A percentile compares a stretch with the other conserved stretches of the same genome.
Conservation (phyloP, 92 coral and sea anemone genomes). For the Palythoa grandiflora region DNA sequence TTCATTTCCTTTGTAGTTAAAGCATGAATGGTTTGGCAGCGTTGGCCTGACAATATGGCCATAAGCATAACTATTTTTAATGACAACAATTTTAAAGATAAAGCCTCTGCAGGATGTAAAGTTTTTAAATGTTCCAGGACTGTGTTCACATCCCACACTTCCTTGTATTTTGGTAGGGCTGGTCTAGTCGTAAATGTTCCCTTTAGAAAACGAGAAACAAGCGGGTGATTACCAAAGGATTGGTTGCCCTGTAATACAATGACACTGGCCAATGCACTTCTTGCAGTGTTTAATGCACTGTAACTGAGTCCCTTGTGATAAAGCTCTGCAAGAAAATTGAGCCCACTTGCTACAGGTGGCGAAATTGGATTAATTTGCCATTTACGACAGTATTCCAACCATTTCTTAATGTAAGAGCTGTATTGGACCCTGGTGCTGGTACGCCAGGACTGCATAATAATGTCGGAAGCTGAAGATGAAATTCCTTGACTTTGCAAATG, state of each 20-base stretch:
- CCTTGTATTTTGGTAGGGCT: too few species aligned
- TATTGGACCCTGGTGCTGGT: not conserved
- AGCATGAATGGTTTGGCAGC: constrained; percentile 9
- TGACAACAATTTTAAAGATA: constrained; percentile 14
- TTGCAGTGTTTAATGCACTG: constrained; percentile 3
- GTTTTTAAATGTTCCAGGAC: constrained; percentile 10
- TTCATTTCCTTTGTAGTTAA: constrained; percentile 8
- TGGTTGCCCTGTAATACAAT: too few species aligned
- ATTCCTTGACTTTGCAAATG: constrained; percentile 41
- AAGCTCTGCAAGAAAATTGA: constrained; percentile 45
- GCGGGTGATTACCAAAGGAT: too few species aligned
- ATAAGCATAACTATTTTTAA: not conserved
- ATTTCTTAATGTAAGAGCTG: too few species aligned
- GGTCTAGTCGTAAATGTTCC: too few species aligned
- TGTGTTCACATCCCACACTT: too few species aligned
- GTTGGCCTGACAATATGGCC: constrained; percentile 13
- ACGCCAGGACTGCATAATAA: constrained; percentile 30
- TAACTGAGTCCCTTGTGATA: constrained; percentile 47
- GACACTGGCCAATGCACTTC: too few species aligned
- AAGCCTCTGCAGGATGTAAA: constrained; percentile 11
- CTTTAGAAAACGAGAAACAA: too few species aligned
- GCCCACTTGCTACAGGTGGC: constrained; percentile 5
- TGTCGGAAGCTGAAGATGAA: constrained; percentile 30
- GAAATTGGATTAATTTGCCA: too few species aligned
- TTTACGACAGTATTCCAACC: too few species aligned